Percentiles rank a stretch among this genome's conserved stretches.
Conservation (phyloP, 2,888 invertebrate species). For the Nemotelus pantherinus region DNA sequence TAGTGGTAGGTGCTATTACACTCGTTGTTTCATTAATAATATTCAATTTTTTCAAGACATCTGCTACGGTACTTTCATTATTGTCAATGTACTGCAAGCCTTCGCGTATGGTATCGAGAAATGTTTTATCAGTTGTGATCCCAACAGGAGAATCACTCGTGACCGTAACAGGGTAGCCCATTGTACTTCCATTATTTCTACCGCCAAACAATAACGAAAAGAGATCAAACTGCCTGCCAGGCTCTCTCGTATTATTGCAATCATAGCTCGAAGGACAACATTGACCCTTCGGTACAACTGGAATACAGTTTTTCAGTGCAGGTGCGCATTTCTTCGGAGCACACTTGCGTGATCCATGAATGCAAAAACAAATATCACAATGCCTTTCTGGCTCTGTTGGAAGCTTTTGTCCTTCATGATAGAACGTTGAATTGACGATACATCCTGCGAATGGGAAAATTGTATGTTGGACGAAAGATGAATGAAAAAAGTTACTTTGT, state of each 20-base stretch:
- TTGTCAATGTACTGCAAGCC: conserved; percentile 62
- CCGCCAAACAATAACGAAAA: conserved; percentile 62
- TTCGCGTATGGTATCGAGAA: conserved; percentile 61
- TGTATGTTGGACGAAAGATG: conserved; percentile 42
- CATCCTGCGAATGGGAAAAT: conserved; percentile 69
- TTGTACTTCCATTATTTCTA: conserved; percentile 52
- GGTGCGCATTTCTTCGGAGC: conserved; percentile 81
- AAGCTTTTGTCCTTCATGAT: conserved; percentile 77
- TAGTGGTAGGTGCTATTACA: neutral
- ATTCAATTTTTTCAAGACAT: conserved; percentile 56
- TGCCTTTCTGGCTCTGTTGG: conserved; percentile 65
- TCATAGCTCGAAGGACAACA: conserved; percentile 88
- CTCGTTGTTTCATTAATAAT: conserved; percentile 6
- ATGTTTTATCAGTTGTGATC: conserved; percentile 57
- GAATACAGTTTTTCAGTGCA: conserved; percentile 77
- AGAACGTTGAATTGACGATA: conserved; percentile 69
- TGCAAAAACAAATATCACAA: conserved; percentile 85
- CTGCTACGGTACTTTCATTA: conserved; percentile 52
- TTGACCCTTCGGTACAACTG: conserved; percentile 78
- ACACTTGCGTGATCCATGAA: conserved; percentile 77
- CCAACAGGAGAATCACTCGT: neutral
- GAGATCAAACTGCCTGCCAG: conserved; percentile 59
- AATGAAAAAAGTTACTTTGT: neutral
- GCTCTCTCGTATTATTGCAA: conserved; percentile 70
- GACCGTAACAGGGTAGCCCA: neutral